Conservation (phyloP, 2,888 invertebrate genomes). For the Rhodophaea formosa region DNA sequence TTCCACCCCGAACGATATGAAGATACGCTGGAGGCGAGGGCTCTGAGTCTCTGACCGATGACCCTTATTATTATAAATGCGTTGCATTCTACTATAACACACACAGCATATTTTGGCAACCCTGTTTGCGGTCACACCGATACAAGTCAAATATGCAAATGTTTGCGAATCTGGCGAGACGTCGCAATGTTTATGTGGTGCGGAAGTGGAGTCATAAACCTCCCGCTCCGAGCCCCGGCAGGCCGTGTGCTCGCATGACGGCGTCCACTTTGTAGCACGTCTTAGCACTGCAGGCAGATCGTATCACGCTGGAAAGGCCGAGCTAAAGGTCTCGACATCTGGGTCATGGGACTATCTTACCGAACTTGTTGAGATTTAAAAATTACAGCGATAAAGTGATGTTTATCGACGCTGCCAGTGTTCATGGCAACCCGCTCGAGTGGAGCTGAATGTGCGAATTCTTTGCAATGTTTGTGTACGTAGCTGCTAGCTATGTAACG, state of each 20-base stretch:
- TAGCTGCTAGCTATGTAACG: background rate
- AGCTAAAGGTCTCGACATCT: constrained; percentile 8
- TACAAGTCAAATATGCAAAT: background rate
- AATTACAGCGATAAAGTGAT: background rate
- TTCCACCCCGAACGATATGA: too few species aligned
- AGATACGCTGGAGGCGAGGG: too few species aligned
- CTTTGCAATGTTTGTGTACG: background rate
- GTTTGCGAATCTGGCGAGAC: background rate
- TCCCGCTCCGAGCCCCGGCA: background rate
- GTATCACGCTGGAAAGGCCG: constrained; percentile 7
- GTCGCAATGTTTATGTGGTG: constrained; percentile 1
- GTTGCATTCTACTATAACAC: too few species aligned
- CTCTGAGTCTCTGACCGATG: too few species aligned
- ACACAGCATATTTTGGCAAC: too few species aligned
- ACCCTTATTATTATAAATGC: too few species aligned
- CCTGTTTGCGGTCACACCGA: background rate
- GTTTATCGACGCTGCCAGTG: background rate
- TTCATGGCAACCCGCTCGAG: too few species aligned
- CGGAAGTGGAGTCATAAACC: constrained; percentile 2
- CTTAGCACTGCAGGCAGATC: background rate
- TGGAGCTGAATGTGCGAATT: background rate
- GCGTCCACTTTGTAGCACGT: background rate
- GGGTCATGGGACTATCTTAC: constrained; percentile 2
- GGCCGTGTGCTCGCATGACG: background rate
- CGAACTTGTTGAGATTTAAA: background rate